Conservation (phyloP, 1,140 invertebrate species). For the Doryteuthis pealeii region DNA sequence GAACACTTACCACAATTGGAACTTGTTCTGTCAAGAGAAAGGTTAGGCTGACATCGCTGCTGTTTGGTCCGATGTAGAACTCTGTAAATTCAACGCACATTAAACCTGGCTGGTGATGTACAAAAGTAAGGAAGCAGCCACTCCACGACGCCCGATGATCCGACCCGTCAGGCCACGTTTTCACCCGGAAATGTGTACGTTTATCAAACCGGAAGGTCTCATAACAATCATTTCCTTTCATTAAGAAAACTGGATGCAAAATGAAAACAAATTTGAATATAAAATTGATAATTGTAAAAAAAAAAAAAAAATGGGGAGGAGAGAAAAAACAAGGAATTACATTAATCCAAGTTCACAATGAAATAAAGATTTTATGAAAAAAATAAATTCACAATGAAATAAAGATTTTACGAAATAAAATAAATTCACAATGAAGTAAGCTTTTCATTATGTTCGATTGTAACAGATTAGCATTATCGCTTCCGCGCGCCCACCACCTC, state of each 20-base stretch:
- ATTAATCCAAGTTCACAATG: too few species aligned
- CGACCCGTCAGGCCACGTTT: not conserved
- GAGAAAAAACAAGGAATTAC: too few species aligned
- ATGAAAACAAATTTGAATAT: too few species aligned
- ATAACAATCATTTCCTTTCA: slow-evolving; percentile 1
- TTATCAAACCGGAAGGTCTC: not conserved
- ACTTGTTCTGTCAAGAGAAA: not conserved
- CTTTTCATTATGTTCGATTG: too few species aligned
- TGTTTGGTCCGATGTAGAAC: not conserved
- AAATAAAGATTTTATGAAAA: too few species aligned
- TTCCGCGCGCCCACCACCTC: too few species aligned
- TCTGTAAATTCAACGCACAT: not conserved
- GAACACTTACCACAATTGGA: not conserved
- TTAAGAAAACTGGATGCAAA: not conserved
- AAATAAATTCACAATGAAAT: too few species aligned
- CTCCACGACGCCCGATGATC: not conserved
- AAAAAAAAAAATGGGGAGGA: too few species aligned
- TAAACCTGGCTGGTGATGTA: not conserved
- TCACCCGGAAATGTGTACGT: not conserved
- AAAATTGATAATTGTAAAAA: too few species aligned
- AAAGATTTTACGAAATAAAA: too few species aligned
- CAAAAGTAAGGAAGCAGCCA: not conserved
- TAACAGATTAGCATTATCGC: too few species aligned
- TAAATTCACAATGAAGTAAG: too few species aligned
- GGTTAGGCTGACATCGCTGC: not conserved